phyloP scores from a whole-genome alignment of 2,888 invertebrate species.

The Sclerodermus sp. region DNA sequence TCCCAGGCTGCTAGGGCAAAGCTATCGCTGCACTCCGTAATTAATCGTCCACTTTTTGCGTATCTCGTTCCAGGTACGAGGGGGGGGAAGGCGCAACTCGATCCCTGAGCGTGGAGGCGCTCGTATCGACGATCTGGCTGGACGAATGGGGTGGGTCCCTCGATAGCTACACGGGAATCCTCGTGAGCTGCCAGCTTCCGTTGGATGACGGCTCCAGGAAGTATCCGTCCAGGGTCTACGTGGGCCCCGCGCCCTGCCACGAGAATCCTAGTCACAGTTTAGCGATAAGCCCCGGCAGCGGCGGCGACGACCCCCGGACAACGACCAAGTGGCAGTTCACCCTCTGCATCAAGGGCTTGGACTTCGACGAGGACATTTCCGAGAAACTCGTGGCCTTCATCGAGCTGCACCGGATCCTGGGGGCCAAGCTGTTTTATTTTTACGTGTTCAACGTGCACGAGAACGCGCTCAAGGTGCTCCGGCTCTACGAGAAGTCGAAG shows the following conservation, averaged over 20 bases:
- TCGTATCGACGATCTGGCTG: constrained; percentile 67
- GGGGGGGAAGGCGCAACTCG: constrained; percentile 55
- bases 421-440: constrained; percentile 68
- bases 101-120: constrained; percentile 63
- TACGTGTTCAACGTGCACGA: constrained; percentile 67
- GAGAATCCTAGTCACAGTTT: constrained; percentile 53
- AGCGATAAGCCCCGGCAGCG: constrained; percentile 24
- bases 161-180: constrained; percentile 62
- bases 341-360: constrained; percentile 73
- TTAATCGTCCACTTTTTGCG: no score
- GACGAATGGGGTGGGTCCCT: constrained; percentile 64
- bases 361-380: constrained; percentile 67
- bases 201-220: constrained; percentile 45
- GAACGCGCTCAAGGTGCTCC: constrained; percentile 62
- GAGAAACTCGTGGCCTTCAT: constrained; percentile 71
- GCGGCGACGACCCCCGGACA: no score
- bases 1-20: no score
- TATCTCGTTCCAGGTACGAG: constrained; percentile 41
- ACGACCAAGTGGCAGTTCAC: constrained; percentile 59
- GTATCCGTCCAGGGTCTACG: constrained; percentile 35
- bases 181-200: constrained; percentile 68
- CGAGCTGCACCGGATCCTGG: constrained; percentile 68
- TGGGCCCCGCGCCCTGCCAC: constrained; percentile 41
- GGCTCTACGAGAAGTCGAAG: constrained; percentile 60
- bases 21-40: no score